phyloP scores from a whole-genome alignment of 37 sponge, comb jelly and placozoan species.

The Cliona cf. orientalis region DNA sequence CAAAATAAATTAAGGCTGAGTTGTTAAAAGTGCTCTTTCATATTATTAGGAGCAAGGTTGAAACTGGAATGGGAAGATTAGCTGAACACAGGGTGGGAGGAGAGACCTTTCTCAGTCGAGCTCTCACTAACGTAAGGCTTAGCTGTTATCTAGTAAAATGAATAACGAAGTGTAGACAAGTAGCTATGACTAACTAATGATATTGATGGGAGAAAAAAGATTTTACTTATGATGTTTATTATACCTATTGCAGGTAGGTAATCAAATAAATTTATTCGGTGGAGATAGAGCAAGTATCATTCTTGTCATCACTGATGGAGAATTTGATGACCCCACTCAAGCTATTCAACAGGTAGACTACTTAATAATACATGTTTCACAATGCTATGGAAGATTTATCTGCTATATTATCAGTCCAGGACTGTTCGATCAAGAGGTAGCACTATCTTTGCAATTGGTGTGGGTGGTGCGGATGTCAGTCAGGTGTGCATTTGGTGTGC shows the following conservation, averaged over 20 bases:
- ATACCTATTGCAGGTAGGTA: not conserved
- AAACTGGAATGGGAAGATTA: not conserved
- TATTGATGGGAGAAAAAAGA: too few relatives aligned
- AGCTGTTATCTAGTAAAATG: not conserved
- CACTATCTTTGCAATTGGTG: constrained; percentile 14
- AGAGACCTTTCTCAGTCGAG: not conserved
- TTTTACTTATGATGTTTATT: not conserved
- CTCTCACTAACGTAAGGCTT: not conserved
- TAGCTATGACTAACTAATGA: not conserved
- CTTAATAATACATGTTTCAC: not conserved
- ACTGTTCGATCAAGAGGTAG: not conserved
- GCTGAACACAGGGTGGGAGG: not conserved
- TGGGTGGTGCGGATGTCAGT: not conserved
- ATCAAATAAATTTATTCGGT: not conserved
- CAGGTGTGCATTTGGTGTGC: too few relatives aligned
- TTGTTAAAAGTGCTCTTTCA: not conserved
- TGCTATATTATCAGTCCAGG: not conserved
- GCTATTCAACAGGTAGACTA: not conserved
- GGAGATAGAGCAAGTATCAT: constrained; percentile 13
- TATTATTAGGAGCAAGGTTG: not conserved
- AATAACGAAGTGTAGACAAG: not conserved
- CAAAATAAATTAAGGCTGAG: not conserved
- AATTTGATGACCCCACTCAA: not conserved
- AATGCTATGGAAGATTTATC: too few relatives aligned
- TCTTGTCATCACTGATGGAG: constrained; percentile 8